Percentiles rank a stretch among this genome's conserved stretches.
phyloP scores from a whole-genome alignment of 1,140 invertebrate genomes.

The Cecropterus lyciades region DNA sequence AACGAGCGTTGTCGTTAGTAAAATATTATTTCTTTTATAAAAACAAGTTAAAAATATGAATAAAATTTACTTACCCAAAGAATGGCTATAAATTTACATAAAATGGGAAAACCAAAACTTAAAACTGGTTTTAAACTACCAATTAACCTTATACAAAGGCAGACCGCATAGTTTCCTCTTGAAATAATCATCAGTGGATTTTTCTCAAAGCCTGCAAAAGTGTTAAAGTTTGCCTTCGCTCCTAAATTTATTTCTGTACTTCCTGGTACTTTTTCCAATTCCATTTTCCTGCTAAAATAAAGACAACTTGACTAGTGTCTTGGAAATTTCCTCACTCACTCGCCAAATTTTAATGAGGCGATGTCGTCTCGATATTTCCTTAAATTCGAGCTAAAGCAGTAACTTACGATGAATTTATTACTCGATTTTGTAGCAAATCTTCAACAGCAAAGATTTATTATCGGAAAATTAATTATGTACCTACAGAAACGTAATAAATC shows the following conservation, averaged over 20 bases:
- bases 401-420: conserved; percentile 27
- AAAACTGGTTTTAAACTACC: conserved; percentile 11
- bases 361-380: conserved; percentile 15
- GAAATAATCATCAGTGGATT: conserved; percentile 35
- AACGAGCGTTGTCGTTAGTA: no score
- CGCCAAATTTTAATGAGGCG: conserved; percentile 29
- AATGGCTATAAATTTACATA: background rate
- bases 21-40: no score
- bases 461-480: conserved; percentile 24
- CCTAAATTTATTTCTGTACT: conserved; percentile 33
- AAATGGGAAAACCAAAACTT: background rate
- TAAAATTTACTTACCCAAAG: no score
- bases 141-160: conserved; percentile 30
- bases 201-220: conserved; percentile 34
- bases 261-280: conserved; percentile 29
- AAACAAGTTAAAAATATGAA: no score
- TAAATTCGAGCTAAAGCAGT: conserved; percentile 17
- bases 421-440: conserved; percentile 13
- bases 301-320: conserved; percentile 29
- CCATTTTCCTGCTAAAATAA: conserved; percentile 28
- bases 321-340: conserved; percentile 30
- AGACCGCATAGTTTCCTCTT: conserved; percentile 28
- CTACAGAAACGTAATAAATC: conserved; percentile 19
- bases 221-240: conserved; percentile 32
- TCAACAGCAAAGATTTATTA: conserved; percentile 27